Evolutionary conservation across 2,113 vertebrate genomes (phyloP).

Genomic region (Galeopterus variegatus): DNA sequence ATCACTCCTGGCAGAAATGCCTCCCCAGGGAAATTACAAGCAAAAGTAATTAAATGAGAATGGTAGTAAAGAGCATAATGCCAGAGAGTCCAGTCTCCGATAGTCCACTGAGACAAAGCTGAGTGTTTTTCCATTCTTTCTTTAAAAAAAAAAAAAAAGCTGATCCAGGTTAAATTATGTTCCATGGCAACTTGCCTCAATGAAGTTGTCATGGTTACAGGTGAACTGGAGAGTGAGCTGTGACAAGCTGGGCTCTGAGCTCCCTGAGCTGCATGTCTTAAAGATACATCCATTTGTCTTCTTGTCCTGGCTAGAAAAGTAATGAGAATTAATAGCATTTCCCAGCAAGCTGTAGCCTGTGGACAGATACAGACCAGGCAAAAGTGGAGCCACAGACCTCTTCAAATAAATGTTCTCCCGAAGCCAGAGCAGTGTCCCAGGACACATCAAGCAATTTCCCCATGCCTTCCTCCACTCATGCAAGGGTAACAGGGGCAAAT

Average conservation of each 20-base stretch:
- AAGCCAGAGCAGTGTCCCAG: neutral
- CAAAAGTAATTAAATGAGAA: conserved; percentile 85
- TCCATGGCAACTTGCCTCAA: conserved; percentile 77
- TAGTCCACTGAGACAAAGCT: neutral
- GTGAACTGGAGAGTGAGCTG: conserved; percentile 76
- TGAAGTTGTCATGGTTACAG: conserved; percentile 88
- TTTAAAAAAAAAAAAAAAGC: conserved; percentile 49
- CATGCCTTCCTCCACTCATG: neutral
- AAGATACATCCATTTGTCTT: conserved; percentile 55
- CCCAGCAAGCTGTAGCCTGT: neutral
- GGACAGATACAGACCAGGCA: neutral
- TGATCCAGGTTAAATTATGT: conserved; percentile 75
- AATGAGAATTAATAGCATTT: neutral
- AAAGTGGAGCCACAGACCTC: neutral
- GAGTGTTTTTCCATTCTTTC: neutral
- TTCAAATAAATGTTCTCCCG: neutral
- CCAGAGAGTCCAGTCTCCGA: conserved; percentile 71
- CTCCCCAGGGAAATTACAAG: conserved; percentile 82
- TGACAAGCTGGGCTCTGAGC: conserved; percentile 48
- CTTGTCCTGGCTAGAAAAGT: neutral
- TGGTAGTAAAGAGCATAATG: conserved; percentile 78
- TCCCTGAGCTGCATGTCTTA: neutral
- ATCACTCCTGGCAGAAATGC: conserved; percentile 52
- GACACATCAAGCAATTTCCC: neutral
- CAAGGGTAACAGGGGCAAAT: neutral